Conservation (phyloP, 2,888 invertebrate species). For the Petrolisthes cinctipes region DNA sequence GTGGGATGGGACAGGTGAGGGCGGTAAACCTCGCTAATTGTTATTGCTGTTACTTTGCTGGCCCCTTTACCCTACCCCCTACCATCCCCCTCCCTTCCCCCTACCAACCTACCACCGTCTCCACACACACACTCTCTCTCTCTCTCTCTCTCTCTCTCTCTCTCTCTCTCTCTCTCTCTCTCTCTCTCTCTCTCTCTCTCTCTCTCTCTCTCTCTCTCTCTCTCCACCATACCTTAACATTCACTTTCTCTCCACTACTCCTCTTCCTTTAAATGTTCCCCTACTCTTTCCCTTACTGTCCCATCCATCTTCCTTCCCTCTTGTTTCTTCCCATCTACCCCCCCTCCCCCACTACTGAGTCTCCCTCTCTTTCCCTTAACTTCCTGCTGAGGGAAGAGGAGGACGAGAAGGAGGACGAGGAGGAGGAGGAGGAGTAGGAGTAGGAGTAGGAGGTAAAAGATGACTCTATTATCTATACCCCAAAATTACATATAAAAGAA, state of each 20-base stretch:
- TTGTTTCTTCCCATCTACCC: not conserved
- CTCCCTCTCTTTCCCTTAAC: not conserved
- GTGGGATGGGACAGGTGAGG: not conserved
- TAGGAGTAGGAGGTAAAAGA: not conserved
- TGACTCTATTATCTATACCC: too few relatives aligned
- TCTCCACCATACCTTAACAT: not conserved
- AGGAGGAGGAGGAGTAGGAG: not conserved
- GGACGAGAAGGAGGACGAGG: not conserved
- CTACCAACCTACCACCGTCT: not conserved
- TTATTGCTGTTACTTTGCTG: not conserved
- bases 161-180: not conserved
- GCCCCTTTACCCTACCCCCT: not conserved
- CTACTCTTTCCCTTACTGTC: not conserved
- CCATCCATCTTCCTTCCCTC: not conserved
- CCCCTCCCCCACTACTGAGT: not conserved
- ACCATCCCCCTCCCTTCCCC: not conserved
- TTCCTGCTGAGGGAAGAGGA: not conserved
- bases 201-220: not conserved
- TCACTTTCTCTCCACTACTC: not conserved
- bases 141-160: not conserved
- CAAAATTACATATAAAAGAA: too few relatives aligned
- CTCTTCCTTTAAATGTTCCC: not conserved
- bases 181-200: slow-evolving; percentile 1
- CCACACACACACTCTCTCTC: not conserved
- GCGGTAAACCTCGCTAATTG: slow-evolving; percentile 16